Evolutionary conservation across 1,140 invertebrate genomes (phyloP), one percentile per base, ranked within the genome.

Genomic region (Sesamia nonagrioides): DNA sequence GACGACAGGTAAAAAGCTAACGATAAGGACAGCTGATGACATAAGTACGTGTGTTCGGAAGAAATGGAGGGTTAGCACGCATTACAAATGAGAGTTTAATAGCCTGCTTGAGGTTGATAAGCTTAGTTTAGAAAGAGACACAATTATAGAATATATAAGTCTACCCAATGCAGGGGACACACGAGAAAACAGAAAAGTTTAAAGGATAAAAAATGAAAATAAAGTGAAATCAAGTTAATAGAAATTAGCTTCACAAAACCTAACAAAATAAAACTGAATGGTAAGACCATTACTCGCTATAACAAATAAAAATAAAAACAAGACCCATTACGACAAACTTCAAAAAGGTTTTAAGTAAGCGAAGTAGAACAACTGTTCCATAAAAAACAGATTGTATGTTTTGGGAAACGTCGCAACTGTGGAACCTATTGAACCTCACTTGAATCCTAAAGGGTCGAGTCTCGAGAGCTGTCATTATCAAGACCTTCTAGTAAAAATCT

Each of bases 401-500:
- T 61, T 35, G 50, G 27, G 60, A 71, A 78, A 40, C 66, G 27
- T 71, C 56, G 56, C 27, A 54, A 50, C 58, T 42, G 40, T 60
- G 13, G 42, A 9, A 61, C 37, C 17, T 37, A 73, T 82, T 50
- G 76, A 76, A 78, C 78, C 82, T 71, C 75, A 75, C 81, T 83
- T 66, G 74, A 79, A 58, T 45, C 45, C 33, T 66, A 76, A 77
- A 77, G 60, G 76, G 66, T 68, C 56, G 56, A 61, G 42, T 60
- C 52, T 63, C 52, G 50, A 74, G 78, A 56, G 68, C 54, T 76
- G 82, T 82, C 78, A 85, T 86, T 83, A 83, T 76, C 76, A 72
- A 79, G 76, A 82, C 81, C 76, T 80, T 75, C 68, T n/a, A 58
- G 73, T 60, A 72, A 81, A 82, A 83, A 84, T 82, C 82, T 77